phyloP scores from a whole-genome alignment of 1,140 invertebrate genomes.

The Ladona fulva region DNA sequence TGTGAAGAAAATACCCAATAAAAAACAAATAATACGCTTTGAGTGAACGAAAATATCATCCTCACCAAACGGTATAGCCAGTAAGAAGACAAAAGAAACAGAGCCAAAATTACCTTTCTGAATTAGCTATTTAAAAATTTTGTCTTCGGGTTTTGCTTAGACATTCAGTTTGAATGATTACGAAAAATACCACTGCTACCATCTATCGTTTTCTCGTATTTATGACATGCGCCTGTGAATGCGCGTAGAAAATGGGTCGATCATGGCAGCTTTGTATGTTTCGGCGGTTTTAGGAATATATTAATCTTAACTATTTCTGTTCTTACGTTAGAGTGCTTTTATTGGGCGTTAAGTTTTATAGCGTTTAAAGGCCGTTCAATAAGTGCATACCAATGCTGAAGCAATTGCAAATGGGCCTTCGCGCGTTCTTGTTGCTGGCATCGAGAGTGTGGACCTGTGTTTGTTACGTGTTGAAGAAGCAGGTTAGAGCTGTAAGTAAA shows the following conservation, averaged over 20 bases:
- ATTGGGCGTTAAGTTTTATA: constrained; percentile 17
- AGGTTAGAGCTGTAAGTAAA: constrained; percentile 85
- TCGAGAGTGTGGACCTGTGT: constrained; percentile 97
- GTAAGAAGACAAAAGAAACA: too few relatives aligned
- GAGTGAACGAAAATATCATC: too few relatives aligned
- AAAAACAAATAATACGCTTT: too few relatives aligned
- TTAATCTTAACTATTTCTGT: constrained; percentile 7
- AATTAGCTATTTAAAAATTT: too few relatives aligned
- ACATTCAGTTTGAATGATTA: not conserved
- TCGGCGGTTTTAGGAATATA: constrained; percentile 18
- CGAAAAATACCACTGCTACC: constrained; percentile 8
- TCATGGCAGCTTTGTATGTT: constrained; percentile 22
- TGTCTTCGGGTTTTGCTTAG: too few relatives aligned
- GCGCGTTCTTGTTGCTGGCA: constrained; percentile 86
- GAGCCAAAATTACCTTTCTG: too few relatives aligned
- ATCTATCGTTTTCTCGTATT: not conserved
- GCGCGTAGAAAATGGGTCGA: constrained; percentile 23
- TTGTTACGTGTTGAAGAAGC: constrained; percentile 92
- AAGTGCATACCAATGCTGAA: constrained; percentile 67
- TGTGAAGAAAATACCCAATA: too few relatives aligned
- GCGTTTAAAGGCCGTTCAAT: constrained; percentile 13
- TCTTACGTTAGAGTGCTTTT: constrained; percentile 12
- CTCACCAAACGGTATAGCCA: too few relatives aligned
- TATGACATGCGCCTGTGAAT: constrained; percentile 19
- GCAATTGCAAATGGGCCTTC: constrained; percentile 93